Conservation (phyloP, 2,797 vertebrate species). For the Zalophus californianus region DNA sequence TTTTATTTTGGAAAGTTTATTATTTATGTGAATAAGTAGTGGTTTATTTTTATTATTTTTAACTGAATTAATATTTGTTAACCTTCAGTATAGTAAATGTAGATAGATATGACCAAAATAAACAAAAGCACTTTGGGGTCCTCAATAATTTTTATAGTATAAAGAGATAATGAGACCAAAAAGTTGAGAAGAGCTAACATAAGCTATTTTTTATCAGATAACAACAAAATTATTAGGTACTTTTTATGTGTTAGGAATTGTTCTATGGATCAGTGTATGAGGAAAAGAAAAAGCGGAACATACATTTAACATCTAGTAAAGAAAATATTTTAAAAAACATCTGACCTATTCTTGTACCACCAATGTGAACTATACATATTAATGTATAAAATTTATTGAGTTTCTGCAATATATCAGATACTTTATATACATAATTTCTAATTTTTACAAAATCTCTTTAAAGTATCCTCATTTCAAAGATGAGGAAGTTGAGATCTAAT, state of each 20-base stretch:
- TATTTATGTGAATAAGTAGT: not conserved
- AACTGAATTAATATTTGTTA: constrained; percentile 10
- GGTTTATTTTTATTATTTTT: constrained; percentile 21
- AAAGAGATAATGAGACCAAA: not conserved
- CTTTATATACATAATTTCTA: not conserved
- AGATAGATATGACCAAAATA: not conserved
- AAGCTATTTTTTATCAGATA: not conserved
- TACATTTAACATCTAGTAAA: not conserved
- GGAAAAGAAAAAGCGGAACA: not conserved
- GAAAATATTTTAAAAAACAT: not conserved
- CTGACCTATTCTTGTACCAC: not conserved
- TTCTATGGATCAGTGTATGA: not conserved
- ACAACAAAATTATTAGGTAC: not conserved
- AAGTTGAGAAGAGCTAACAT: not conserved
- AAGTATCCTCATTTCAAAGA: not conserved
- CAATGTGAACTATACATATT: not conserved
- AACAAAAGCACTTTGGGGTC: not conserved
- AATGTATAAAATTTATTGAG: not conserved
- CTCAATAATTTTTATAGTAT: not conserved
- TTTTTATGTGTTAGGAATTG: not conserved
- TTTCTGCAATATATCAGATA: not conserved
- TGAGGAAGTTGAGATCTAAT: not conserved
- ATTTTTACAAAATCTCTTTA: not conserved
- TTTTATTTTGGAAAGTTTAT: not conserved
- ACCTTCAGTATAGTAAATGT: not conserved